A percentile compares a stretch with the other conserved stretches of the same genome.
Evolutionary conservation across 2,113 vertebrate genomes (phyloP).

Genomic region (Platanista minor): DNA sequence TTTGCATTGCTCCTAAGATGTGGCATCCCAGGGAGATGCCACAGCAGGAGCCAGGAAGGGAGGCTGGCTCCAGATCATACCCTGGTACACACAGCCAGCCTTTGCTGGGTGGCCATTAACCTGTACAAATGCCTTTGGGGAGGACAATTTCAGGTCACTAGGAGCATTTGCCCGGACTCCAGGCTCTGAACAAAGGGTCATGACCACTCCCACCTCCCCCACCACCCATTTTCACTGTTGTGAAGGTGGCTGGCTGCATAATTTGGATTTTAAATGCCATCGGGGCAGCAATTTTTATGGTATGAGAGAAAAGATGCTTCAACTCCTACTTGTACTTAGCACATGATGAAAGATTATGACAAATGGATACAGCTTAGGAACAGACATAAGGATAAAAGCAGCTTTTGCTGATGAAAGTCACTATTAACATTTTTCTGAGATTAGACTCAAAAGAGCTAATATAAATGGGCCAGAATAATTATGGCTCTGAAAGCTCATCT

Average conservation of each 20-base stretch:
- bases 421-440: constrained; percentile 76
- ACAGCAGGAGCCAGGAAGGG: not conserved
- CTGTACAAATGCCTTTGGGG: not conserved
- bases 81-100: not conserved
- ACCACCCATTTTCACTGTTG: constrained; percentile 3
- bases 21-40: not conserved
- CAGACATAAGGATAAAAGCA: constrained; percentile 73
- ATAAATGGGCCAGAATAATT: constrained; percentile 79
- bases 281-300: constrained; percentile 58
- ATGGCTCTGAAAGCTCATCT: constrained; percentile 77
- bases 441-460: constrained; percentile 76
- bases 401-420: constrained; percentile 78
- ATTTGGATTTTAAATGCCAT: constrained; percentile 65
- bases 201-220: not conserved
- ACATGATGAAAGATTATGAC: constrained; percentile 71
- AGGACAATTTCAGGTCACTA: constrained; percentile 16
- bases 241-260: constrained; percentile 39
- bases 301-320: constrained; percentile 54
- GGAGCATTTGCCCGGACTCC: not conserved
- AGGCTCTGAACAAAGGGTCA: constrained; percentile 33
- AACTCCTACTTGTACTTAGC: constrained; percentile 63
- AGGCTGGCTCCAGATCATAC: not conserved
- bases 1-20: not conserved
- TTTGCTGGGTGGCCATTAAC: not conserved
- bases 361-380: constrained; percentile 77